phyloP scores from a whole-genome alignment of 2,888 invertebrate genomes.

The Diadegma fenestrale region DNA sequence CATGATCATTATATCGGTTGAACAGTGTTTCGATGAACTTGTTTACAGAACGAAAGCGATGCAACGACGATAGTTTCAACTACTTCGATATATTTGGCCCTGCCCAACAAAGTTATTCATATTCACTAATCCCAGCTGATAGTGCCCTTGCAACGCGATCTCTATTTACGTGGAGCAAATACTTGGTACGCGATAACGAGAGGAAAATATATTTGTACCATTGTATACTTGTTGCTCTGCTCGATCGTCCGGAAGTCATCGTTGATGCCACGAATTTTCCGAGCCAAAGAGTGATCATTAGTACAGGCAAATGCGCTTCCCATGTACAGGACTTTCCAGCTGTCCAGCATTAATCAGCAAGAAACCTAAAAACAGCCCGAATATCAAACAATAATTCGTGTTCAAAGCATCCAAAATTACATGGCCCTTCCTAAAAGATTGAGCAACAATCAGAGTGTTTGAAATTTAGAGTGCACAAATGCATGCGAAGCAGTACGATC shows the following conservation, averaged over 20 bases:
- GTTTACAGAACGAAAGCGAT: too few species aligned
- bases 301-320: background rate
- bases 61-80: too few species aligned
- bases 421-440: too few species aligned
- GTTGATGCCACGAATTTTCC: constrained; percentile 37
- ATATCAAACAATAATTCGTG: too few species aligned
- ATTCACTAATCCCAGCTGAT: background rate
- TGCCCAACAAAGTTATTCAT: background rate
- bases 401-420: too few species aligned
- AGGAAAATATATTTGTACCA: constrained; percentile 46
- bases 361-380: too few species aligned
- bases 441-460: too few species aligned
- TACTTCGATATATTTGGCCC: too few species aligned
- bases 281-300: constrained; percentile 32
- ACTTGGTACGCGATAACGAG: constrained; percentile 49
- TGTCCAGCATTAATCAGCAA: background rate
- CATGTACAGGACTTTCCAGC: background rate
- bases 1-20: too few species aligned
- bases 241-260: constrained; percentile 49
- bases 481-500: too few species aligned
- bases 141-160: background rate
- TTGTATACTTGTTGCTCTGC: constrained; percentile 61
- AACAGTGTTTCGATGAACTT: too few species aligned
- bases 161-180: constrained; percentile 35
- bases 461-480: too few species aligned